Base-by-base conservation (phyloP, 2,888 invertebrate species). In the Idaea biselata region DNA sequence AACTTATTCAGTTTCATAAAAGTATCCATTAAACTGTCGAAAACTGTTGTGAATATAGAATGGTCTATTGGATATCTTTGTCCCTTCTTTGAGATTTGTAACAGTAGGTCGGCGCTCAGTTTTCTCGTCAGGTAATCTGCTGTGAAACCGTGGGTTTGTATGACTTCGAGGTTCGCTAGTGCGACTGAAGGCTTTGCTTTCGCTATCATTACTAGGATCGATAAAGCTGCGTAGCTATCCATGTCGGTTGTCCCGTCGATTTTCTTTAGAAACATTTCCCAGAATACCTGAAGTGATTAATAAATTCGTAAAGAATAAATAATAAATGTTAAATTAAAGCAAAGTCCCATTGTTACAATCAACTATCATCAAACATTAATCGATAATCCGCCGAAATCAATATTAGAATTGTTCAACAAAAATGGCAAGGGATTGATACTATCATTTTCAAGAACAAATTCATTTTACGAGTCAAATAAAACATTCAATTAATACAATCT, bases 251-350 rank as follows among this genome's bases (percentile, higher is more conserved):
- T 95, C 3, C 95, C 94, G 55, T 95, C 94, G 14, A 95, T 91
- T 79, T 96, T 95, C 75, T 96, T 93, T 0, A 97, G 94, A 80
- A 97, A 97, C 76, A 95, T 95, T 84, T 97, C 96, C 96, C 97
- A 98, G 65, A 98, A 91, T 14, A 97, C 94, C 93, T 97, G 90
- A 25, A 31, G 61, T 56, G 6, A 17, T 17, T 56, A 17, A 55
- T 16, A n/a, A 55, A 25, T 25, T 25, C 25, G 5, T 55, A 17
- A 17, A 16, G 16, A 16, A 44, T 44, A 0, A 32, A 32, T 11
- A 32, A 32, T 8, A 32, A 32, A 32, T 8, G 4, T 4, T 1
- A 11, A 1, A 8, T 1, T 14, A 44, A 11, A 8, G 44, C 3
- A 44, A 44, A 5, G 5, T 3, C 25, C 25, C 25, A 25, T 25